phyloP scores from a whole-genome alignment of 2,888 invertebrate species.

The Nomada hirtipes region DNA sequence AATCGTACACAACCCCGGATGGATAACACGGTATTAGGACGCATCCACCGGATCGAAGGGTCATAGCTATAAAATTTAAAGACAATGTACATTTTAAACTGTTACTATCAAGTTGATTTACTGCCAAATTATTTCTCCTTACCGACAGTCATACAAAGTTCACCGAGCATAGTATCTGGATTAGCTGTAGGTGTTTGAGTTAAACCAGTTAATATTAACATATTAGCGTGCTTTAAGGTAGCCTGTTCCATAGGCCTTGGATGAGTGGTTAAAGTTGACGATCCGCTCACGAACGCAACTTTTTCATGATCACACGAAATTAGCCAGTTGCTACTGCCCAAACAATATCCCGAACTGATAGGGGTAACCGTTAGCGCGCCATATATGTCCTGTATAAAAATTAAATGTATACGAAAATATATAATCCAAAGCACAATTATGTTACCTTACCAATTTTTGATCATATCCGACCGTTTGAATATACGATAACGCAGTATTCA shows the following conservation, averaged over 20 bases:
- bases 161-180: slow-evolving; percentile 98
- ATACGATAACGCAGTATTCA: slow-evolving; percentile 93
- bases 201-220: slow-evolving; percentile 95
- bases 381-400: slow-evolving; percentile 89
- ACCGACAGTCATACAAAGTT: slow-evolving; percentile 97
- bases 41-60: slow-evolving; percentile 95
- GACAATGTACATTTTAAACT: not conserved
- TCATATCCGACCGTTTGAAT: slow-evolving; percentile 98
- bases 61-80: slow-evolving; percentile 87
- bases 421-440: slow-evolving; percentile 11
- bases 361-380: slow-evolving; percentile 96
- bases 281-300: slow-evolving; percentile 97
- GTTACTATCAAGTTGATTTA: not conserved
- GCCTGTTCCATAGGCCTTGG: slow-evolving; percentile 97
- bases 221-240: slow-evolving; percentile 95
- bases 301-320: slow-evolving; percentile 96
- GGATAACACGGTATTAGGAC: slow-evolving; percentile 98
- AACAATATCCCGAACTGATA: slow-evolving; percentile 98
- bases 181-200: slow-evolving; percentile 97
- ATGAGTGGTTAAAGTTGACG: slow-evolving; percentile 97
- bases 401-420: slow-evolving; percentile 23
- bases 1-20: slow-evolving; percentile 97
- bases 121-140: slow-evolving; percentile 72
- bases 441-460: slow-evolving; percentile 90
- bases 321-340: slow-evolving; percentile 99